Conservation (phyloP, 2,888 invertebrate genomes). For the Cephus rjabovi region DNA sequence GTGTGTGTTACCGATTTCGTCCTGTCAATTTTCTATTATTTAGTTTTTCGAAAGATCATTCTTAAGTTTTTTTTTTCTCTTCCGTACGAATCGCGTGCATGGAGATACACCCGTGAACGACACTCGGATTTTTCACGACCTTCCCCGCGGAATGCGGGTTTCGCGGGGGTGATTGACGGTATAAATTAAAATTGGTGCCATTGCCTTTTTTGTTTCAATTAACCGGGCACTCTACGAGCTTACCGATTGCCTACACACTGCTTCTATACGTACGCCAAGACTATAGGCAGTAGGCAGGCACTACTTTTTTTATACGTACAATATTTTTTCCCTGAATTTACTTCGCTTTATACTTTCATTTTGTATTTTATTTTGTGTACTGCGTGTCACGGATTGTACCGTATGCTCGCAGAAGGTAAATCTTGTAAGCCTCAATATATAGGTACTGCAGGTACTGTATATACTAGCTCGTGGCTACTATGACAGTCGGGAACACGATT, state of each 20-base stretch:
- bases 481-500: conserved; percentile 4
- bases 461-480: no score
- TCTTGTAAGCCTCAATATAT: no score
- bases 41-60: background rate
- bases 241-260: background rate
- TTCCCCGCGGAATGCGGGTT: no score
- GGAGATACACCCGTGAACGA: background rate
- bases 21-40: background rate
- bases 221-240: background rate
- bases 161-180: no score
- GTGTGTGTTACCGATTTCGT: background rate
- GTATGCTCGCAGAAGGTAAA: no score
- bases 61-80: background rate
- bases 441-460: background rate
- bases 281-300: no score
- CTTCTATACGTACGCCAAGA: background rate
- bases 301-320: no score
- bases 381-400: background rate
- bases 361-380: background rate
- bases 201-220: background rate
- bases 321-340: no score
- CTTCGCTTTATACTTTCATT: no score
- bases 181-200: background rate
- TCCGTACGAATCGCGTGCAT: background rate
- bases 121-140: background rate